Evolutionary conservation across 2,797 vertebrate species (phyloP), one percentile per base, ranked within the genome.

Genomic region (Manis javanica): DNA sequence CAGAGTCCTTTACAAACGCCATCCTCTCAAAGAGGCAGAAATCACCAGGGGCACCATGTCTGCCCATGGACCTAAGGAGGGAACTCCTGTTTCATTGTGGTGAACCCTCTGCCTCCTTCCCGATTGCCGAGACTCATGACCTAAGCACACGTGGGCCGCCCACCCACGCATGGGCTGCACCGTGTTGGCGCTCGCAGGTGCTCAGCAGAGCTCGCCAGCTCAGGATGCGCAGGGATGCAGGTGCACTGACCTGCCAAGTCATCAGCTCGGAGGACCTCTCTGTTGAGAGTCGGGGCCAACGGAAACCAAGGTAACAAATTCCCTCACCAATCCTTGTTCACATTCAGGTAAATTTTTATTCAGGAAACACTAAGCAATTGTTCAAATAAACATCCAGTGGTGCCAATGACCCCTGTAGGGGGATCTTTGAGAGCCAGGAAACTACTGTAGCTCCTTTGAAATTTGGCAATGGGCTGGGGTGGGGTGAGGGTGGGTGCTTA

Each of bases 121-220:
- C 37, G 26, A 31, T 53, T 49, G 42, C 55, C 74, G 49, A 61
- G 64, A 23, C n/a, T 21, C 14, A 0, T 0, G 0, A 9, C 23
- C n/a, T 13, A 8, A 1, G 14, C 13, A 1, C 0, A 7, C 2
- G 6, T 2, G 2, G 39, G 78, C 9, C 2, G 3, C 34, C 46
- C 13, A 19, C 2, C 3, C 29, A 0, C 1, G 2, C 29, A 0
- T 1, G 3, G 7, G 1, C 6, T 14, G 49, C 24, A 1, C 11
- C 46, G 13, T 21, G n/a, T 74, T 34, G 21, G 31, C 29, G 18
- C 24, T 55, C 12, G 6, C 13, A 3, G 21, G n/a, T 13, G 7
- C 42, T 18, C n/a, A 9, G 11, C 24, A 14, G 26, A 21, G 16
- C 31, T 59, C 5, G 0, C 1, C 61, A 26, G 13, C 37, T 55